phyloP scores from a whole-genome alignment of 1,140 invertebrate species.

The Batillaria attramentaria region DNA sequence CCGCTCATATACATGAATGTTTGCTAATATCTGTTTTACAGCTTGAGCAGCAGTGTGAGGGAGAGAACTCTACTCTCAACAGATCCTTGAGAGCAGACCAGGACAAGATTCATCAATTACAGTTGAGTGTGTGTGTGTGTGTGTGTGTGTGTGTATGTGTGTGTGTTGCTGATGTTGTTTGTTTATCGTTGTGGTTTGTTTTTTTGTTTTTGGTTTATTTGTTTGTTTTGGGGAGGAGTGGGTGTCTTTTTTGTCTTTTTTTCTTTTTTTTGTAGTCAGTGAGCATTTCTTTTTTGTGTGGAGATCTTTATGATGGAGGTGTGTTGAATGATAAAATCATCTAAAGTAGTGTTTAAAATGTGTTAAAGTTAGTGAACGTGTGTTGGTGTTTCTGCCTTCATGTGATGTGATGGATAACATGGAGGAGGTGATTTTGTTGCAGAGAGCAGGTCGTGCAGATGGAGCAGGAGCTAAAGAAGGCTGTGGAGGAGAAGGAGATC shows the following conservation, averaged over 20 bases:
- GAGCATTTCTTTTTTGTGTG: background rate
- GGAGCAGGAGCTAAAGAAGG: constrained; percentile 73
- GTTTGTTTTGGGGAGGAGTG: too few species aligned
- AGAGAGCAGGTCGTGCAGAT: constrained; percentile 67
- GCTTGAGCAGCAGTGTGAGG: constrained; percentile 20
- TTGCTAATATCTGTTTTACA: constrained; percentile 20
- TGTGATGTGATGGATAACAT: too few species aligned
- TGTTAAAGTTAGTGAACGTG: too few species aligned
- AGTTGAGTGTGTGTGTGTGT: background rate
- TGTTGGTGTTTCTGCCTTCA: background rate
- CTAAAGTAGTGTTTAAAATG: too few species aligned
- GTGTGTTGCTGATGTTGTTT: background rate
- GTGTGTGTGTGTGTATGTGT: background rate
- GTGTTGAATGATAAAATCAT: too few species aligned
- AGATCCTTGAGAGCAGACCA: constrained; percentile 31
- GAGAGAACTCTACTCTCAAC: background rate
- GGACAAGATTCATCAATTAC: constrained; percentile 38
- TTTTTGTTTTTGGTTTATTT: background rate
- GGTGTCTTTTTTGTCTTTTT: too few species aligned
- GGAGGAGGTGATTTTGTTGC: constrained; percentile 11
- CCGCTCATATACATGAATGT: too few species aligned
- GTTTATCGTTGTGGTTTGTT: background rate
- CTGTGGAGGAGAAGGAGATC: constrained; percentile 75
- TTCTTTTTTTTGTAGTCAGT: too few species aligned
- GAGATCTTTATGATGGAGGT: background rate